Base-by-base conservation (phyloP, 2,797 vertebrate genomes). In the Bradypodion ventrale region DNA sequence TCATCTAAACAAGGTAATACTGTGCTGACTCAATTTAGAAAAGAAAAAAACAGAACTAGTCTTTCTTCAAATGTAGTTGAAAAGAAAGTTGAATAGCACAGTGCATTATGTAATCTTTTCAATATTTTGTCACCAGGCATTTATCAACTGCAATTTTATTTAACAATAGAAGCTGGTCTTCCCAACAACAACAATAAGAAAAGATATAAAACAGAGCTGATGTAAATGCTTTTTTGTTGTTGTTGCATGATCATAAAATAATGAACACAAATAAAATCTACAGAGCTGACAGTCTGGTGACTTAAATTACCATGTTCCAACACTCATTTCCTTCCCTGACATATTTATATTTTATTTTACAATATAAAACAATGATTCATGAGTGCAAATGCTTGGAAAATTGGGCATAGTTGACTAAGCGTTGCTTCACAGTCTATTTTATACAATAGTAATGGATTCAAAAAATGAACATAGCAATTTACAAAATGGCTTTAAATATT, bases 301-400 rank as follows among this genome's bases (percentile, higher is more conserved):
- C n/a, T 85, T 85, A 80, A 88, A 87, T 81, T 87, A 78, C 82
- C 75, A 72, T 86, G 88, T 89, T 88, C 3, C 69, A 81, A 84
- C 84, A 86, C 16, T 65, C 73, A 80, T 90, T 81, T 85, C 35
- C 37, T 80, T 35, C 68, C 86, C 69, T 79, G 68, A 69, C 82
- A 81, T 86, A 88, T 84, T 90, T 87, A 35, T 89, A 77, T 89
- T 87, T 90, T 37, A 80, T 84, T 91, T 84, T 87, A 63, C 10
- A 62, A 75, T 52, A 81, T 27, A 75, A 90, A 85, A 83, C 75
- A 2, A 35, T 87, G 83, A 86, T 75, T 86, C 56, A 84, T 63
- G 32, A 80, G 56, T 85, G 65, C 37, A 87, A 90, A 52, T 81
- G 85, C 32, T 88, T 82, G 75, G 78, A 82, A 88, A 91, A 87